Base-by-base conservation (phyloP, 2,888 invertebrate species). In the Temnothorax unifasciatus region DNA sequence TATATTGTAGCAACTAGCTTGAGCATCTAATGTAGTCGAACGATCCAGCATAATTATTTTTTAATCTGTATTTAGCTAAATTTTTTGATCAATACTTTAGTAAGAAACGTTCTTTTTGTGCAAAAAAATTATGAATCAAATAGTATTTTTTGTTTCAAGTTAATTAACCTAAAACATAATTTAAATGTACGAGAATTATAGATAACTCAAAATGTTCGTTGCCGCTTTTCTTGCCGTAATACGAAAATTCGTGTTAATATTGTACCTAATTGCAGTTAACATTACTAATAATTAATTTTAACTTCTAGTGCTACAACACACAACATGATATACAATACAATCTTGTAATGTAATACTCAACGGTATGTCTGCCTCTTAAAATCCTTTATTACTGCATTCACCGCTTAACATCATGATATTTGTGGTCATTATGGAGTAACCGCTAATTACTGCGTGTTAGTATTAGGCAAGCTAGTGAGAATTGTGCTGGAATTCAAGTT, bases 341-440 rank as follows among this genome's bases (percentile, higher is more conserved):
- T 59, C 25, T 73, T 25, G 25, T 73, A 54, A 69, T 21, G 9
- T 29, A 15, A 3, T 29, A 74, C 29, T 59, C 8, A 61, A 9
- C 21, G 15, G 2, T 21, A 5, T n/a, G 5, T 47, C 21, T 63
- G 11, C 3, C 34, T 64, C 64, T 75, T 64, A 75, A 75, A 75
- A 47, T 34, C 34, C 3, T 34, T 75, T 9, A 21, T 64, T 63
- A 41, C 29, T 29, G 29, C 34, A 21, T 64, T 64, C 15, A 75
- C 15, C 34, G 15, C n/a, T 63, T 47, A 34, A 61, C 64, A 64
- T 44, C 25, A 34, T 61, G n/a, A 74, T 50, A 50, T 21, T 63
- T 75, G 11, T 75, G 15, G 15, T 50, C 18, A 75, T 41, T 21
- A 50, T 15, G 29, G n/a, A 44, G 11, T 18, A 47, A 66, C 25